Conservation (phyloP, 2,797 vertebrate genomes). For the Acridotheres tristis region DNA sequence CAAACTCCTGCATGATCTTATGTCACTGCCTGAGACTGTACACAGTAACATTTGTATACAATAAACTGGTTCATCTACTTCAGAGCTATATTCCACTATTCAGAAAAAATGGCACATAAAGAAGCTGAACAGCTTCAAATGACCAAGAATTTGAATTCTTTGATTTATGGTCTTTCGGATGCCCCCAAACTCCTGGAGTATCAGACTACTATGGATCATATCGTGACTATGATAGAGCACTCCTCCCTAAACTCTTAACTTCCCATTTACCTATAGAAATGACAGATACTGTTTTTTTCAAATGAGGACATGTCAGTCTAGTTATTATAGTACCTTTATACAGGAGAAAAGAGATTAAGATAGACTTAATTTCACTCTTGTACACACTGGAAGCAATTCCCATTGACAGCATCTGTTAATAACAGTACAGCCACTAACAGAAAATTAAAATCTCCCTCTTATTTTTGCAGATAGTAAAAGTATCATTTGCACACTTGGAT, state of each 20-base stretch:
- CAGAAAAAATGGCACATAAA: not conserved
- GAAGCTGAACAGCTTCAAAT: not conserved
- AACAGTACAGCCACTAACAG: not conserved
- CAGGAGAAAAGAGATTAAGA: not conserved
- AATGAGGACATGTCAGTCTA: not conserved
- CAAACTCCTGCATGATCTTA: not conserved
- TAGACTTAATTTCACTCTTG: not conserved
- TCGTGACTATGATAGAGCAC: fast-evolving
- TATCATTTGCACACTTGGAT: not conserved
- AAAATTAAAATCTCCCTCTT: not conserved
- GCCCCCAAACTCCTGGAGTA: not conserved
- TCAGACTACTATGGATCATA: too few species aligned
- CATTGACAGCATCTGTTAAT: not conserved
- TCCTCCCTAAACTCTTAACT: not conserved
- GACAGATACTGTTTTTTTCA: not conserved
- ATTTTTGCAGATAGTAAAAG: not conserved
- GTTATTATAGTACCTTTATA: not conserved
- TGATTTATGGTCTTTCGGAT: not conserved
- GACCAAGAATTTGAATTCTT: not conserved
- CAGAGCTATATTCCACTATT: not conserved
- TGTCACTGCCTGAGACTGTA: not conserved
- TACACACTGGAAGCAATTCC: not conserved
- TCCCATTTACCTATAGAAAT: not conserved
- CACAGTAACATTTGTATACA: not conserved
- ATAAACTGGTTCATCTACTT: not conserved